These are phyloP conservation scores for Thaumetopoea pityocampa DNA, from an alignment of 1,140 invertebrate genomes.

Conservation along the genomic window DNA sequence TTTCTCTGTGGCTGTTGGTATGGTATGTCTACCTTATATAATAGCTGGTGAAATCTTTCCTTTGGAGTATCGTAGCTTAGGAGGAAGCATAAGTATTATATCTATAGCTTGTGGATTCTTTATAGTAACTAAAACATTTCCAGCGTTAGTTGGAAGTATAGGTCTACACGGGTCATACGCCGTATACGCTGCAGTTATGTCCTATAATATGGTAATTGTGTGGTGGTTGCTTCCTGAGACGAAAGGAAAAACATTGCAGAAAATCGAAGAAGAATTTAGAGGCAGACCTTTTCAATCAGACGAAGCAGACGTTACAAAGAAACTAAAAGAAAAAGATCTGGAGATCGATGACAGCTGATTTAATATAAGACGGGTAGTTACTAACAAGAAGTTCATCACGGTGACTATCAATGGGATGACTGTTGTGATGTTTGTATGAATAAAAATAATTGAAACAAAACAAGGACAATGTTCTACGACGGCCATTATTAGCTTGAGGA, in stretches of 20 bases:
- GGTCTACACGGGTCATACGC: slow-evolving; percentile 17
- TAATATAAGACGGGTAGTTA: no score
- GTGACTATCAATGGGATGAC: no score
- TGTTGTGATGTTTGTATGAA: no score
- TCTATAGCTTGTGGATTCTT: slow-evolving; percentile 14
- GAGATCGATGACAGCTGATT: background rate
- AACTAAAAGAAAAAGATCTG: slow-evolving; percentile 7
- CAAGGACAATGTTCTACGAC: no score
- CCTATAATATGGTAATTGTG: slow-evolving; percentile 10
- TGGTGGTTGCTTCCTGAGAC: slow-evolving; percentile 21
- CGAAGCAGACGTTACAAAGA: slow-evolving; percentile 6
- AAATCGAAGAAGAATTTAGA: slow-evolving; percentile 25
- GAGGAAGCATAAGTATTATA: slow-evolving; percentile 10
- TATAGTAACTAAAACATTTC: slow-evolving; percentile 12
- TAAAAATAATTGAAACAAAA: no score
- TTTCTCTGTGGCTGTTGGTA: slow-evolving; percentile 11
- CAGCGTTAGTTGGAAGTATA: slow-evolving; percentile 7
- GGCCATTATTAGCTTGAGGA: no score
- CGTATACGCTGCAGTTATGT: slow-evolving; percentile 10
- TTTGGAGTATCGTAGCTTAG: slow-evolving; percentile 11
- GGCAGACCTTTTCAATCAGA: slow-evolving; percentile 1
- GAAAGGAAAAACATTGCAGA: slow-evolving; percentile 18
- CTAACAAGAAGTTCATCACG: no score
- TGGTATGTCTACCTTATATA: slow-evolving; percentile 11
- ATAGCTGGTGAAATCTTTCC: slow-evolving; percentile 16